phyloP scores from a whole-genome alignment of 1,140 invertebrate genomes.

The Oscheius sp. region DNA sequence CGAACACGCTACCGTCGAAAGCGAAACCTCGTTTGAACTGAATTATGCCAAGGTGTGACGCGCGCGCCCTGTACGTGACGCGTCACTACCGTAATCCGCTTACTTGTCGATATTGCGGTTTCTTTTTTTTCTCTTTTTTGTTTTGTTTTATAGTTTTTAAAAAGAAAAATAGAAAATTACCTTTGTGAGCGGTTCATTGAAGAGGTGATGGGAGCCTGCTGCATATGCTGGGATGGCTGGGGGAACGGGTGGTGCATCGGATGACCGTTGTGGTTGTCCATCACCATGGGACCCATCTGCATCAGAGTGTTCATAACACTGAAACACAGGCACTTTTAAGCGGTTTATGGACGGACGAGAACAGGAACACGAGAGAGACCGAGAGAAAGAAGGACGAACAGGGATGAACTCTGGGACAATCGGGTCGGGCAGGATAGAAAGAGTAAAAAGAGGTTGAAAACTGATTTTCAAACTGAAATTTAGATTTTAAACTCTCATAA shows the following conservation, averaged over 20 bases:
- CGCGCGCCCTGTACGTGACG: too few relatives aligned
- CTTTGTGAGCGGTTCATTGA: slow-evolving; percentile 38
- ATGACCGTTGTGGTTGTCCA: slow-evolving; percentile 8
- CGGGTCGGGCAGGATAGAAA: background rate
- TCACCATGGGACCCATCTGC: slow-evolving; percentile 22
- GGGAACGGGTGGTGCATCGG: slow-evolving; percentile 20
- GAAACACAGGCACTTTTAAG: too few relatives aligned
- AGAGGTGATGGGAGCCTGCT: slow-evolving; percentile 27
- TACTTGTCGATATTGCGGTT: too few relatives aligned
- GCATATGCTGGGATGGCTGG: slow-evolving; percentile 3
- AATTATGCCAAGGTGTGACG: too few relatives aligned
- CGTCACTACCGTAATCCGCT: too few relatives aligned
- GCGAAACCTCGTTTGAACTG: too few relatives aligned
- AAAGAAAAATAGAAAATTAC: background rate
- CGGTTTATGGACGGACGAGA: background rate
- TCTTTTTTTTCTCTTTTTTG: too few relatives aligned
- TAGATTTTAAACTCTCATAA: too few relatives aligned
- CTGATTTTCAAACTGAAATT: too few relatives aligned
- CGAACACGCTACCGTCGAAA: too few relatives aligned
- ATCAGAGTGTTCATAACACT: slow-evolving; percentile 30
- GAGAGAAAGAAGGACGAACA: background rate
- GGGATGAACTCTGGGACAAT: background rate
- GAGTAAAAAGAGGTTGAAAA: too few relatives aligned
- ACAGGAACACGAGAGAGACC: background rate
- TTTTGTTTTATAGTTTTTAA: too few relatives aligned